Percentiles rank a stretch among this genome's conserved stretches.
Evolutionary conservation across 1,140 invertebrate genomes (phyloP).

Genomic region (Phocides pigmalion): DNA sequence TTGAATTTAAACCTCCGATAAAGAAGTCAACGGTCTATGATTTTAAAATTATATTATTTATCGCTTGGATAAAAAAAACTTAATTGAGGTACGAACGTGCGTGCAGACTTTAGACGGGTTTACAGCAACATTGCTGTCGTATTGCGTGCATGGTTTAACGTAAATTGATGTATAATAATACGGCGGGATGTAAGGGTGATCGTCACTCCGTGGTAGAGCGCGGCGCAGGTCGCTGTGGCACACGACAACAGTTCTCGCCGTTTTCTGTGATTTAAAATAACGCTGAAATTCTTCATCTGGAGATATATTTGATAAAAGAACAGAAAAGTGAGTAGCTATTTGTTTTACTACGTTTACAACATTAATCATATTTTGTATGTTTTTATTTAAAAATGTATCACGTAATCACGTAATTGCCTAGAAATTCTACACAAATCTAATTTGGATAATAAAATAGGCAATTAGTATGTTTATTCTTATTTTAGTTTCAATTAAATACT

Average conservation of each 20-base stretch:
- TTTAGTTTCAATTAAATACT: no score
- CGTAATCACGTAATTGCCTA: no score
- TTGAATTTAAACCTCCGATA: no score
- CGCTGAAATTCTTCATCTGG: conserved; percentile 20
- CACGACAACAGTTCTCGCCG: conserved; percentile 44
- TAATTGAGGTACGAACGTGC: conserved; percentile 1
- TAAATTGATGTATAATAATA: background rate
- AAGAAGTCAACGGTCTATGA: no score
- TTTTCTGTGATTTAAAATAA: conserved; percentile 43
- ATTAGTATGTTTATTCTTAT: no score
- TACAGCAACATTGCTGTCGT: background rate
- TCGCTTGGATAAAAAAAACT: no score
- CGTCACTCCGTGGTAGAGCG: conserved; percentile 59
- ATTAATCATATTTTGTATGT: background rate
- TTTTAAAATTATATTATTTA: no score
- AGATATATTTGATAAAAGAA: conserved; percentile 34
- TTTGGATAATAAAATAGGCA: no score
- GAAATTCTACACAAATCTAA: no score
- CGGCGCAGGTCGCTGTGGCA: conserved; percentile 45
- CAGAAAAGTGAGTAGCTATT: conserved; percentile 53
- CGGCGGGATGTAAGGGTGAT: conserved; percentile 27
- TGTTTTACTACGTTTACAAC: background rate
- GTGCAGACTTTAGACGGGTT: conserved; percentile 1
- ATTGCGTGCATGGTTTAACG: background rate
- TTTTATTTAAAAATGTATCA: no score